Conservation (phyloP, 2,113 vertebrate species). For the Marmota flaviventris region DNA sequence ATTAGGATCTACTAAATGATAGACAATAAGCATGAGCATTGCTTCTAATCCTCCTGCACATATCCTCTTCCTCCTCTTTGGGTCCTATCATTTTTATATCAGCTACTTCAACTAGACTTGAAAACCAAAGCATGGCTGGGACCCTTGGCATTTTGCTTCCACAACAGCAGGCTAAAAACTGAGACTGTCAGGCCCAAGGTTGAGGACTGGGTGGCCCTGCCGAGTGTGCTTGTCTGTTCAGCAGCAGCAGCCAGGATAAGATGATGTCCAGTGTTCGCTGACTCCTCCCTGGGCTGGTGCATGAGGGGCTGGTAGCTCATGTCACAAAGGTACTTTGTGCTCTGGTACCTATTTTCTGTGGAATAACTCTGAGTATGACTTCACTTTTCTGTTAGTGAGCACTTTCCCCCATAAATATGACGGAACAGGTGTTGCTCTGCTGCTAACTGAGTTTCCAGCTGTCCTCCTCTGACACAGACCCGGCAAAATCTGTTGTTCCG, state of each 20-base stretch:
- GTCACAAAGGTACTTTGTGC: conserved; percentile 87
- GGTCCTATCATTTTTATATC: background rate
- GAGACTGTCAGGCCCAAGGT: conserved; percentile 56
- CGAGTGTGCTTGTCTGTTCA: conserved; percentile 67
- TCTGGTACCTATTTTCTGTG: conserved; percentile 70
- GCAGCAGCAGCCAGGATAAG: conserved; percentile 70
- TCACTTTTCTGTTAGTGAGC: conserved; percentile 85
- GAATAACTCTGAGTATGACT: conserved; percentile 86
- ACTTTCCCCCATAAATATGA: conserved; percentile 89
- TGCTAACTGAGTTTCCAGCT: conserved; percentile 93
- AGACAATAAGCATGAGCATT: background rate
- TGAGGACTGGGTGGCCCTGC: conserved; percentile 53
- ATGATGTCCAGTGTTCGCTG: conserved; percentile 72
- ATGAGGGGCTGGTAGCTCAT: conserved; percentile 71
- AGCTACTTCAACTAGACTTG: background rate
- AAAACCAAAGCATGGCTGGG: background rate
- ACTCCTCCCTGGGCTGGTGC: conserved; percentile 74
- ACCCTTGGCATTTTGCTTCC: background rate
- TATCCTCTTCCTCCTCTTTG: background rate
- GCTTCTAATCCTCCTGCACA: background rate
- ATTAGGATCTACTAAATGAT: background rate
- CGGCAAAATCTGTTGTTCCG: conserved; percentile 91
- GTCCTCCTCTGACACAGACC: conserved; percentile 88
- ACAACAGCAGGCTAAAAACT: background rate
- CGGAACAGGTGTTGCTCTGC: conserved; percentile 91